Evolutionary conservation across 2,797 vertebrate genomes (phyloP).

Genomic region (Apogon hyalosoma): DNA sequence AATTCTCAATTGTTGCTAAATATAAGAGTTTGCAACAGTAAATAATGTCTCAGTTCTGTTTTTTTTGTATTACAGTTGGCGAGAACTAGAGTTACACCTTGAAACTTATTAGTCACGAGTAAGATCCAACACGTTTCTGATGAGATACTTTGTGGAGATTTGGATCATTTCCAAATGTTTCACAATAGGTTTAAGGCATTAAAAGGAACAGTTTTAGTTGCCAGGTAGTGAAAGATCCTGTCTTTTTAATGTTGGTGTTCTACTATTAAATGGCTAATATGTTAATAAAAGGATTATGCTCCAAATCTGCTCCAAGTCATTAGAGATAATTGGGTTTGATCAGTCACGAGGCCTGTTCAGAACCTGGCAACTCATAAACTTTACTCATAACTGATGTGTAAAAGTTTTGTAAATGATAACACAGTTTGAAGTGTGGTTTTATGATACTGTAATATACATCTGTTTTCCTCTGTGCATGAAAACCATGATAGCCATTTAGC

Average conservation of each 20-base stretch:
- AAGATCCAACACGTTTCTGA: slow-evolving; percentile 1
- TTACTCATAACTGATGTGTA: not conserved
- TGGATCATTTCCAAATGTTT: not conserved
- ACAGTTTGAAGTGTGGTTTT: too few relatives aligned
- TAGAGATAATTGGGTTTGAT: not conserved
- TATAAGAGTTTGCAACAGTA: not conserved
- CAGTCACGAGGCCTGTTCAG: not conserved
- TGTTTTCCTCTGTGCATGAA: not conserved
- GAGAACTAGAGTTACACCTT: not conserved
- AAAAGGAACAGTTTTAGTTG: not conserved
- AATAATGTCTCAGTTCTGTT: not conserved
- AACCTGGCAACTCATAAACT: slow-evolving; percentile 15
- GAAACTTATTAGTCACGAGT: not conserved
- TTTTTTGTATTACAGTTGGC: not conserved
- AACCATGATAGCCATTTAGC: not conserved
- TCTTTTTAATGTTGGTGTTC: not conserved
- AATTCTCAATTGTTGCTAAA: too few relatives aligned
- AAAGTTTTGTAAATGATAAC: not conserved
- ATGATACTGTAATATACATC: not conserved
- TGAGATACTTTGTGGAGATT: not conserved
- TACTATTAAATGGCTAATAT: not conserved
- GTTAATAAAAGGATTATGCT: not conserved
- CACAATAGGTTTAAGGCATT: not conserved
- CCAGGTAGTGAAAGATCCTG: not conserved
- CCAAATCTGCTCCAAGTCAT: not conserved